Percentiles rank a stretch among this genome's conserved stretches.
phyloP scores from a whole-genome alignment of 2,797 vertebrate genomes.

The Nyctibius grandis region DNA sequence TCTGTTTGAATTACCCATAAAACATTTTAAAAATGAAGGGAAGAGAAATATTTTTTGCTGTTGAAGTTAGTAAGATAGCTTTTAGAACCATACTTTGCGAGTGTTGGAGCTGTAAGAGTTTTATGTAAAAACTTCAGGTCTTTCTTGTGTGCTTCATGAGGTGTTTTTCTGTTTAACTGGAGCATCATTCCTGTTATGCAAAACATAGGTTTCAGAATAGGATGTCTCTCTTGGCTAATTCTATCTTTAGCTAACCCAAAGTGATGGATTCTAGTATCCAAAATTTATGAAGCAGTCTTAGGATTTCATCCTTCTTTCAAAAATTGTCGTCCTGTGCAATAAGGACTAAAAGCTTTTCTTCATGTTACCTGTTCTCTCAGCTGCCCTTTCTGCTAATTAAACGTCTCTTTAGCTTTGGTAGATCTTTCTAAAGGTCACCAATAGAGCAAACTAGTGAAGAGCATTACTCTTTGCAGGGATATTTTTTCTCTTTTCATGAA shows the following conservation, averaged over 20 bases:
- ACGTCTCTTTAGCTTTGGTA: slow-evolving; percentile 56
- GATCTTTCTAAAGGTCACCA: slow-evolving; percentile 71
- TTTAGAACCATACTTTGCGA: background rate
- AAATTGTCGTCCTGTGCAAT: slow-evolving; percentile 56
- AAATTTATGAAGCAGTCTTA: background rate
- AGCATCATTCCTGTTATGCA: background rate
- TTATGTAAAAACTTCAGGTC: background rate
- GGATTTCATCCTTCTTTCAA: slow-evolving; percentile 31
- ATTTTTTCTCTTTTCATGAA: background rate
- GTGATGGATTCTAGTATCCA: background rate
- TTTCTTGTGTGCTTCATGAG: background rate
- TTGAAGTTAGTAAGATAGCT: background rate
- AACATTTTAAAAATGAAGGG: background rate
- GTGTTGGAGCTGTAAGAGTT: background rate
- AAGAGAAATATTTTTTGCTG: background rate
- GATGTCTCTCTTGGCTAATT: background rate
- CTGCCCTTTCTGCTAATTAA: slow-evolving; percentile 74
- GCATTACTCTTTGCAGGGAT: slow-evolving; percentile 31
- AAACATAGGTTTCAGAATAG: background rate
- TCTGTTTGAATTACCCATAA: background rate
- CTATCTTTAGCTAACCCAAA: background rate
- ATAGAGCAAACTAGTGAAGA: slow-evolving; percentile 50
- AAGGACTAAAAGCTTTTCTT: slow-evolving; percentile 40
- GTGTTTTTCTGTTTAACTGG: background rate
- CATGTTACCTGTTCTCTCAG: slow-evolving; percentile 27